Evolutionary conservation across 1,140 invertebrate genomes (phyloP), one percentile per base, ranked within the genome.

Genomic region (Trachelipus rathkii): DNA sequence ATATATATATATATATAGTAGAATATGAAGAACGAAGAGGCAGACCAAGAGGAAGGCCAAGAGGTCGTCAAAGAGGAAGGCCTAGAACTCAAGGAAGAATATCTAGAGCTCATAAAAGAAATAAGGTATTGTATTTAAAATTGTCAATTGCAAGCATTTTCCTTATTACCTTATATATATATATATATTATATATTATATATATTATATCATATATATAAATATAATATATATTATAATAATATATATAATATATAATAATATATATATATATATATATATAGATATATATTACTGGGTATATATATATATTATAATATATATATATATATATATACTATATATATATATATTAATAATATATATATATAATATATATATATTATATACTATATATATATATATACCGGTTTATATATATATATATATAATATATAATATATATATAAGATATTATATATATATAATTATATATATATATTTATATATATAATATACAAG

Each of bases 351-450:
- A 60, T 60, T n/a, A 13, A 60, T 10, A 10, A 50, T 15, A 50
- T 60, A 19, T 60, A 13, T 15, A 60, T 60, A 60, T 60, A n/a
- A 33, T 60, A 60, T 60, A 19, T 60, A 60, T 60, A 60, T 60
- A 60, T n/a, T 60, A 13, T 60, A 60, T 60, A 60, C n/a, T 15
- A 15, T 60, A 60, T 19, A 60, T 60, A 19, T 60, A 13, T 15
- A 60, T 60, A 60, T 60, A 33, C n/a, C n/a, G n/a, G n/a, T n/a
- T n/a, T 60, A 60, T 60, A 19, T 60, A 60, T 60, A 60, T 60
- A 60, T 60, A 13, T 60, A 60, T 60, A 60, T 15, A 15, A 60
- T 19, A 60, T 60, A 19, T 60, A 13, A 60, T 60, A 60, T 60
- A 33, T 33, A 33, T 33, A 33, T 33, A n/a, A n/a, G n/a, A n/a